Evolutionary conservation across 2,113 vertebrate genomes (phyloP).

Genomic region (Rafetus swinhoei): DNA sequence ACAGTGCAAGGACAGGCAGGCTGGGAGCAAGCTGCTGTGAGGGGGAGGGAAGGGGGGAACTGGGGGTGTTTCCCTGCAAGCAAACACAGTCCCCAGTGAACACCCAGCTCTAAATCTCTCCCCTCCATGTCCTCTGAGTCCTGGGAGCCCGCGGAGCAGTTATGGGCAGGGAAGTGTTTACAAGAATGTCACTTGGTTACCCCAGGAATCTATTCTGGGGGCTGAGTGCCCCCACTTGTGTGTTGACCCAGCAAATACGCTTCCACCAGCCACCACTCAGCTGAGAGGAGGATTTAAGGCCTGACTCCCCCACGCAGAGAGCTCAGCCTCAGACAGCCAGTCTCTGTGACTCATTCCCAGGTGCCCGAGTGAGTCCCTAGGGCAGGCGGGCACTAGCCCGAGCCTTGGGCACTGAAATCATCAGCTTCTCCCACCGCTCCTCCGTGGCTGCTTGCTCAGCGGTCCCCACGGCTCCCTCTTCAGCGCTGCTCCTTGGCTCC

Average conservation of each 20-base stretch:
- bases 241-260: background rate
- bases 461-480: background rate
- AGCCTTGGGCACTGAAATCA: background rate
- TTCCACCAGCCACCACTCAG: background rate
- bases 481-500: accelerated
- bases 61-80: too few species aligned
- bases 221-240: background rate
- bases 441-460: background rate
- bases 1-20: too few species aligned
- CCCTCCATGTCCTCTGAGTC: too few species aligned
- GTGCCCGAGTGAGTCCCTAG: background rate
- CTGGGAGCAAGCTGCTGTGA: too few species aligned
- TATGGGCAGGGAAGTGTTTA: background rate
- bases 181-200: background rate
- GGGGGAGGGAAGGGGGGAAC: too few species aligned
- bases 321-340: background rate
- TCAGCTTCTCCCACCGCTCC: background rate
- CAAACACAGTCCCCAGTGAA: too few species aligned
- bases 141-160: too few species aligned
- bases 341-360: background rate
- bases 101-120: too few species aligned
- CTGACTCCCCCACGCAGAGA: background rate
- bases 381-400: background rate
- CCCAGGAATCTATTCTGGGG: background rate
- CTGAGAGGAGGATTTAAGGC: background rate